Conservation (phyloP, 2,797 vertebrate species). For the Ceryle rudis region DNA sequence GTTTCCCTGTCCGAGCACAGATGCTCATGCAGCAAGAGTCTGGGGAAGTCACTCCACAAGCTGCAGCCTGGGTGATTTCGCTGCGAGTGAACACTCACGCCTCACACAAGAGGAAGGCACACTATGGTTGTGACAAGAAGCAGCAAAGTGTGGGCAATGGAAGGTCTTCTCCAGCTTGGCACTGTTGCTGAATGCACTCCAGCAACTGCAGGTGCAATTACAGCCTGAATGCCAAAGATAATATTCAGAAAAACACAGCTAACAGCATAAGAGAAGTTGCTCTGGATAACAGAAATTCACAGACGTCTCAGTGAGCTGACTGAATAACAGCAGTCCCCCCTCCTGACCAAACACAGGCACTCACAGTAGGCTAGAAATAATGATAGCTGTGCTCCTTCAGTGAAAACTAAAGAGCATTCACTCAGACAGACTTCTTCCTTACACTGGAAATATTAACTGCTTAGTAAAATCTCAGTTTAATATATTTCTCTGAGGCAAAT, state of each 20-base stretch:
- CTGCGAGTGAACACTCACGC: background rate
- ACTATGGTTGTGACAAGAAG: background rate
- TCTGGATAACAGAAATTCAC: background rate
- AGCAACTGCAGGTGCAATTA: background rate
- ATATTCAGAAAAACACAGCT: background rate
- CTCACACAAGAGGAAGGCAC: background rate
- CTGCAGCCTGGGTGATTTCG: background rate
- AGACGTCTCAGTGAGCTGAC: background rate
- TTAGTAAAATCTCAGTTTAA: background rate
- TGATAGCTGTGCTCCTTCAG: background rate
- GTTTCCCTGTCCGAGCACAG: background rate
- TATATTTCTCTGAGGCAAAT: background rate
- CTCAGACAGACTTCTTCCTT: background rate
- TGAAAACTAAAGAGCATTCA: background rate
- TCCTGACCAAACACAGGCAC: background rate
- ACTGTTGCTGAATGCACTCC: background rate
- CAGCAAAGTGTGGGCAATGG: background rate
- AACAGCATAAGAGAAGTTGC: background rate
- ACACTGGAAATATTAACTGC: background rate
- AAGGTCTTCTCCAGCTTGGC: background rate
- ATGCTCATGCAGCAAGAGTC: background rate
- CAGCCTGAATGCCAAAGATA: background rate
- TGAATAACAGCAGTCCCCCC: background rate
- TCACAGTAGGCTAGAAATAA: background rate
- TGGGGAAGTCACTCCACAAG: background rate